Evolutionary conservation across 2,888 invertebrate species (phyloP), one percentile per base, ranked within the genome.

Genomic region (Agonum fuliginosum): DNA sequence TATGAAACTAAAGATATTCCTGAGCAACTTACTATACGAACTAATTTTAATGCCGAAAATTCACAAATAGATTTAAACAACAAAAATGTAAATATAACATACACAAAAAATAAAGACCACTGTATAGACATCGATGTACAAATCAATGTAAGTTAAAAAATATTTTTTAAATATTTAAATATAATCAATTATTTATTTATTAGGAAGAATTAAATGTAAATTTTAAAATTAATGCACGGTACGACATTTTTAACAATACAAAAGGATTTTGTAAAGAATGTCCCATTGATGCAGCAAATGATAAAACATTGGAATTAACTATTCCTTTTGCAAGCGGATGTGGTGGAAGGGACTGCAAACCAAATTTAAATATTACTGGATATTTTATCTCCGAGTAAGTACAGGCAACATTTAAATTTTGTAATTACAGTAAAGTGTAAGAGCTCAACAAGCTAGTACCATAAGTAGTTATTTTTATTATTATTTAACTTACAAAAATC

Each of bases 291-390:
- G 27, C n/a, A 30, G 5, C 5, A 17, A 20, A 17, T 17, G 58
- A 62, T 34, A n/a, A 22, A 41, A n/a, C 30, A 20, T 24, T 14
- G 37, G 30, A 20, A 24, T 51, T 54, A 12, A 19, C 0, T 17
- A 24, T 74, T 43, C 65, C 62, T 41, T 74, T 74, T 46, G 30
- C n/a, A n/a, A 41, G 14, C 14, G 30, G 30, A 10, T 62, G 43
- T 17, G 27, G 12, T 46, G 30, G 41, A 12, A 10, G 8, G 0
- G 24, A 46, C 10, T 74, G 74, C 12, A 43, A 17, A 27, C 43
- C 74, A 46, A 27, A 74, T 30, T 74, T 74, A 14, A 74, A 58
- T 5, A 8, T 74, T n/a, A 10, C 19, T 41, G 34, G 58, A 10
- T n/a, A 37, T 5, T 71, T 48, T 17, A 14, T 14, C n/a, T 14